phyloP scores from a whole-genome alignment of 2,888 invertebrate genomes.

The Nemoura dubitans region DNA sequence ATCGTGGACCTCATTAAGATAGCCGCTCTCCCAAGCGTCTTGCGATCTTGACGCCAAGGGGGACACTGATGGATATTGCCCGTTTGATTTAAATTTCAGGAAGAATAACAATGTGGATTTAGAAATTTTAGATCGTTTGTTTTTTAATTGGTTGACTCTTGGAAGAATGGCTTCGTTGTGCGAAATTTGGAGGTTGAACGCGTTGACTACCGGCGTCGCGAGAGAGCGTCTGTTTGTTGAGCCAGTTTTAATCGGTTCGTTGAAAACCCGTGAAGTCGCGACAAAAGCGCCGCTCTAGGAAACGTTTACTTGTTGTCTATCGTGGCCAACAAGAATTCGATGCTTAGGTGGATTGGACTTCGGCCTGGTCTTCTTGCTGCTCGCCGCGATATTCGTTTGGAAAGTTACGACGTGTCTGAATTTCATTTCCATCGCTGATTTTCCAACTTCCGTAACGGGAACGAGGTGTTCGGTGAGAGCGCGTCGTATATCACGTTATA shows the following conservation, averaged over 20 bases:
- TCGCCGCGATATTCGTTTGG: too few relatives aligned
- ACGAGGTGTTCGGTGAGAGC: too few relatives aligned
- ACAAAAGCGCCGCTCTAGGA: too few relatives aligned
- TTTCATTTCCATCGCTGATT: too few relatives aligned
- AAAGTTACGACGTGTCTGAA: too few relatives aligned
- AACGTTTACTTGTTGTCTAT: too few relatives aligned
- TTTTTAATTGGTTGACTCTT: neutral
- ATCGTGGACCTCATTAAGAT: neutral
- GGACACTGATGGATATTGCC: neutral
- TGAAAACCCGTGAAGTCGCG: neutral
- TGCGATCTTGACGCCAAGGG: neutral
- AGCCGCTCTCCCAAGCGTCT: neutral
- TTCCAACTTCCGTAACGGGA: too few relatives aligned
- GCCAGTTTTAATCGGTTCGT: neutral
- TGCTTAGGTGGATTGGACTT: too few relatives aligned
- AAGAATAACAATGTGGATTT: slow-evolving; percentile 4
- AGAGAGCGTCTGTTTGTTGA: neutral
- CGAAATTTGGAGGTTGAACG: neutral
- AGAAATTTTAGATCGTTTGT: neutral
- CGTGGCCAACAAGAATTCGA: too few relatives aligned
- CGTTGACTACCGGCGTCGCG: neutral
- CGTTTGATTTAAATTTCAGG: neutral
- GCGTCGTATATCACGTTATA: too few relatives aligned
- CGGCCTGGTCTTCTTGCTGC: too few relatives aligned
- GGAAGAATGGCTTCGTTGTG: neutral